Percentiles rank a stretch among this genome's conserved stretches.
phyloP scores from a whole-genome alignment of 2,113 vertebrate species.

The Hippolais icterina region DNA sequence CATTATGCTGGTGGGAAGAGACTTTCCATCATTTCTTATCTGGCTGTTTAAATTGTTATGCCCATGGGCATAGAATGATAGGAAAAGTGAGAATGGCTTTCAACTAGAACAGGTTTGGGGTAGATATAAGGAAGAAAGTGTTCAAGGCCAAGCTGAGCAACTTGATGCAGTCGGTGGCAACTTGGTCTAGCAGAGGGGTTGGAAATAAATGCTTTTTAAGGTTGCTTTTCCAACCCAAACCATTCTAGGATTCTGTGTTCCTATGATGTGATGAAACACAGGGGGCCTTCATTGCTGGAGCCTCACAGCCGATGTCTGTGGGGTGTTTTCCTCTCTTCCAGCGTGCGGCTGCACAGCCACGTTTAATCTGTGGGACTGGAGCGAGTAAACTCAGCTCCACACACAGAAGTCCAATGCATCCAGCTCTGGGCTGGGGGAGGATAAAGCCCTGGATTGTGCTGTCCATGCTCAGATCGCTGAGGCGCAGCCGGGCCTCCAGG shows the following conservation, averaged over 20 bases:
- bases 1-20: not conserved
- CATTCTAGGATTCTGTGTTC: not conserved
- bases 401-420: not conserved
- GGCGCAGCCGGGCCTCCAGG: not conserved
- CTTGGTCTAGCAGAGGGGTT: not conserved
- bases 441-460: conserved; percentile 19
- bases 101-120: not conserved
- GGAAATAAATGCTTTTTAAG: not conserved
- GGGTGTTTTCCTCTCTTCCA: not conserved
- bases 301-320: not conserved
- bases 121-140: not conserved
- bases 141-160: not conserved
- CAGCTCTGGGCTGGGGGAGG: not conserved
- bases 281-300: rapidly evolving
- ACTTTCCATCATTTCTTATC: not conserved
- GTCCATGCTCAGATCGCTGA: not conserved
- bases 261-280: not conserved
- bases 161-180: not conserved
- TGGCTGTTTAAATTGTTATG: not conserved
- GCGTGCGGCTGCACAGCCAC: rapidly evolving
- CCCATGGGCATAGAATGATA: not conserved
- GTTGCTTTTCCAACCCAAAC: not conserved
- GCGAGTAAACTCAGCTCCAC: not conserved
- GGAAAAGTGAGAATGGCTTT: not conserved
- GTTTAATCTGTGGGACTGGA: not conserved